A percentile compares a stretch with the other conserved stretches of the same genome.
Evolutionary conservation across 1,140 invertebrate genomes (phyloP).

Genomic region (silkworm (Bombyx mori)): ASM3026992v2 NC_085126.1:7974501-7975000

Average conservation of each 20-base stretch:
- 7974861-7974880: constrained; percentile 67
- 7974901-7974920: constrained; percentile 71
- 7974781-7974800: constrained; percentile 51
- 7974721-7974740: constrained; percentile 29
- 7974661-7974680: constrained; percentile 12
- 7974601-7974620: constrained; percentile 36
- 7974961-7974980: constrained; percentile 9
- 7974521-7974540: too few relatives aligned
- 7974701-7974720: constrained; percentile 15
- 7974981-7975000: too few relatives aligned
- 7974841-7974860: constrained; percentile 57
- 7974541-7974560: too few relatives aligned
- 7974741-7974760: constrained; percentile 63
- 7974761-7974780: constrained; percentile 52
- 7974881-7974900: constrained; percentile 71
- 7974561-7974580: not conserved
- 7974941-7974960: constrained; percentile 58
- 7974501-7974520: too few relatives aligned
- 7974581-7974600: not conserved
- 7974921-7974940: constrained; percentile 72
- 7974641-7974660: not conserved
- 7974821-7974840: constrained; percentile 55
- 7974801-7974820: constrained; percentile 66
- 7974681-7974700: constrained; percentile 35
- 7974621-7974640: constrained; percentile 22